phyloP scores from a whole-genome alignment of 1,140 invertebrate species.

The Kradibia gibbosae region DNA sequence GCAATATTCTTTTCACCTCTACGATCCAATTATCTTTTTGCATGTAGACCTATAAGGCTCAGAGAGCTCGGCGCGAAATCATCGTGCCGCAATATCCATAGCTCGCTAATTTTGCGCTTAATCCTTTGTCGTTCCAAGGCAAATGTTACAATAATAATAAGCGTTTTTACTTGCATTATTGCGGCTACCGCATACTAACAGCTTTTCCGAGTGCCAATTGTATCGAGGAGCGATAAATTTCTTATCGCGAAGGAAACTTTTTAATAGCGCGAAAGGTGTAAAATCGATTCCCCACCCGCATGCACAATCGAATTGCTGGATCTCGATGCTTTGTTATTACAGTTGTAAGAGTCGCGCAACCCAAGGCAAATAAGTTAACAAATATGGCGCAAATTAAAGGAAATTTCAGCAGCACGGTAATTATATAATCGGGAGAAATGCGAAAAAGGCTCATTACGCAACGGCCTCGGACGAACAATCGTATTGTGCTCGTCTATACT shows the following conservation, averaged over 20 bases:
- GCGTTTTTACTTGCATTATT: not conserved
- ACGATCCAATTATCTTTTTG: slow-evolving; percentile 36
- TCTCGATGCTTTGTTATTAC: not conserved
- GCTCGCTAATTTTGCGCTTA: slow-evolving; percentile 8
- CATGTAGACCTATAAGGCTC: not conserved
- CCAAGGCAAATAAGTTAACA: not conserved
- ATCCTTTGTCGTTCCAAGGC: slow-evolving; percentile 1
- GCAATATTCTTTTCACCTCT: slow-evolving; percentile 1
- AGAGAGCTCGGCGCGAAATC: not conserved
- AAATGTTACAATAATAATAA: slow-evolving; percentile 3
- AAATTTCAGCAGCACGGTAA: not conserved
- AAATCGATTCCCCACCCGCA: not conserved
- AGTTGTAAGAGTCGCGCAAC: not conserved
- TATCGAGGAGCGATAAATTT: too few relatives aligned
- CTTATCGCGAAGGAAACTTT: not conserved
- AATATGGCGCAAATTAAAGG: not conserved
- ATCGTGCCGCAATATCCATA: not conserved
- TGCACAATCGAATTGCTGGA: not conserved
- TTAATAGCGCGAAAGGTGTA: not conserved
- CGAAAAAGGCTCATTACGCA: not conserved
- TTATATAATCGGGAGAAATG: slow-evolving; percentile 5
- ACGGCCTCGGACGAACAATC: not conserved
- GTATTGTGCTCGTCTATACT: not conserved
- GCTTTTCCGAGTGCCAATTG: not conserved
- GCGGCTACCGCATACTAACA: not conserved